Percentiles rank a stretch among this genome's conserved stretches.
Conservation (phyloP, 2,888 invertebrate species). For the Andrena fulva region DNA sequence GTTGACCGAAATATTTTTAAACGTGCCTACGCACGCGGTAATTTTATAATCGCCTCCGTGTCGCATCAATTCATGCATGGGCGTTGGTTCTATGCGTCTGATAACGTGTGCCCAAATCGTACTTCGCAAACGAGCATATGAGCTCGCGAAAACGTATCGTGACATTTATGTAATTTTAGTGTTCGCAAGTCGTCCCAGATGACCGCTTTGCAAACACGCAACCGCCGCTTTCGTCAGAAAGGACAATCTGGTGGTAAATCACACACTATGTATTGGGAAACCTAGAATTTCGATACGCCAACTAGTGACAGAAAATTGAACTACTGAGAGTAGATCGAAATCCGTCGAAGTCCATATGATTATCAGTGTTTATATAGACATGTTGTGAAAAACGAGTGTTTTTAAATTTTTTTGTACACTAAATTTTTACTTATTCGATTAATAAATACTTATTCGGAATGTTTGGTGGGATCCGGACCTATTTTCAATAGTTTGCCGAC, state of each 20-base stretch:
- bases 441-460: too few species aligned
- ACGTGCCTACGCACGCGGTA: conserved; percentile 1
- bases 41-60: conserved; percentile 33
- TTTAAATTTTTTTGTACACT: too few species aligned
- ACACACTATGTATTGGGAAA: background rate
- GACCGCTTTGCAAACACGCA: conserved; percentile 53
- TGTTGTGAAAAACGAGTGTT: too few species aligned
- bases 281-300: too few species aligned
- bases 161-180: conserved; percentile 49
- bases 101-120: background rate
- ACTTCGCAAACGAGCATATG: background rate
- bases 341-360: too few species aligned
- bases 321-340: too few species aligned
- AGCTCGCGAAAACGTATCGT: conserved; percentile 25
- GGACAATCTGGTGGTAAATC: conserved; percentile 62
- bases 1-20: conserved; percentile 47
- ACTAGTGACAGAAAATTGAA: too few species aligned
- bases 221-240: conserved; percentile 33
- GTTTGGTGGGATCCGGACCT: too few species aligned
- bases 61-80: conserved; percentile 18
- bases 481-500: too few species aligned
- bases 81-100: conserved; percentile 8
- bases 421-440: too few species aligned
- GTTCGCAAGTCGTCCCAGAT: conserved; percentile 44
- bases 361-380: too few species aligned